Evolutionary conservation across 1,140 invertebrate species (phyloP).

Genomic region (Thaumatotibia leucotreta): DNA sequence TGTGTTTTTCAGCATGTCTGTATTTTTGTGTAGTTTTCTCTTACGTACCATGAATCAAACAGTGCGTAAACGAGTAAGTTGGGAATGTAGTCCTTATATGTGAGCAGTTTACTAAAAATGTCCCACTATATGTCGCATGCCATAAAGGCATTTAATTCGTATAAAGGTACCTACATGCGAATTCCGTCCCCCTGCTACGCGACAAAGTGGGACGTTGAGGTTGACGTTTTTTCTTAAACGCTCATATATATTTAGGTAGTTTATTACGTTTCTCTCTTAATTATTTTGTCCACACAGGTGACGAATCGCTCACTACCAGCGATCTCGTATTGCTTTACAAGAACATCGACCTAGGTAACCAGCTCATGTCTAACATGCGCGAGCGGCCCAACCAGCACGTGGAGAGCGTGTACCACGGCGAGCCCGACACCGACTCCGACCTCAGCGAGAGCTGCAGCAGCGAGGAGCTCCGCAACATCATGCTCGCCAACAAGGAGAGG

Average conservation of each 20-base stretch:
- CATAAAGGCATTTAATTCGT: no score
- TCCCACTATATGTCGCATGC: no score
- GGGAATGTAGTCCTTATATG: no score
- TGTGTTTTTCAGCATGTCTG: no score
- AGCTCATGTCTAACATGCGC: slow-evolving; percentile 30
- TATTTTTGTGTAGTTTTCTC: no score
- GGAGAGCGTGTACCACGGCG: slow-evolving; percentile 57
- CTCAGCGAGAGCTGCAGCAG: slow-evolving; percentile 46
- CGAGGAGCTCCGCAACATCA: slow-evolving; percentile 48
- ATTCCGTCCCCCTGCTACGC: no score
- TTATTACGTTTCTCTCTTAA: not conserved
- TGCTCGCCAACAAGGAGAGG: slow-evolving; percentile 48
- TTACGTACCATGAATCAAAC: no score
- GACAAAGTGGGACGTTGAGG: no score
- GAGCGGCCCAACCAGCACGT: slow-evolving; percentile 52
- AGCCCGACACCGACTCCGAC: slow-evolving; percentile 54
- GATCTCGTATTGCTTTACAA: slow-evolving; percentile 60
- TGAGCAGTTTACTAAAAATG: no score
- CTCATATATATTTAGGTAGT: not conserved
- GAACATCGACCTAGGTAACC: slow-evolving; percentile 51
- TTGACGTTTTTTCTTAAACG: no score
- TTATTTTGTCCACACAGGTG: slow-evolving; percentile 22
- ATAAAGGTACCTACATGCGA: no score
- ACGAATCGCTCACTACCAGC: slow-evolving; percentile 32
- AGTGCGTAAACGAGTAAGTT: no score